Evolutionary conservation across 2,113 vertebrate species (phyloP).

Genomic region (Eidolon helvum): DNA sequence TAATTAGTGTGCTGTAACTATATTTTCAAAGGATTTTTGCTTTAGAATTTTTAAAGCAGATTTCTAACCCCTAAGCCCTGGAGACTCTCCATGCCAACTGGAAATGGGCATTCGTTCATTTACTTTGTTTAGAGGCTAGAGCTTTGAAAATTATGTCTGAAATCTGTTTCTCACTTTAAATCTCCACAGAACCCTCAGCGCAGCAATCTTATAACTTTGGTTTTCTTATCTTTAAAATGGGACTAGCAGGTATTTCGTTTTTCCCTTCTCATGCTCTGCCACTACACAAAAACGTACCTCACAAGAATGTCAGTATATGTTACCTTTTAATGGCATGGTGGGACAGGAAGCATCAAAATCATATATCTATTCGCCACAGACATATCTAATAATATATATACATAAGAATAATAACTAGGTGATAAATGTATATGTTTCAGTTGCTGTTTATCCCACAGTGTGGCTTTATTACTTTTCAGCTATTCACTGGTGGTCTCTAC

Average conservation of each 20-base stretch:
- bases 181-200: not conserved
- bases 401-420: not conserved
- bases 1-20: constrained; percentile 53
- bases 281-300: not conserved
- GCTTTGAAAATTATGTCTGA: constrained; percentile 38
- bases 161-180: not conserved
- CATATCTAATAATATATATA: not conserved
- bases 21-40: constrained; percentile 64
- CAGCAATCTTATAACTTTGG: not conserved
- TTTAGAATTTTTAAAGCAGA: constrained; percentile 45
- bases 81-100: constrained; percentile 24
- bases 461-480: constrained; percentile 6
- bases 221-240: constrained; percentile 31
- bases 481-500: not conserved
- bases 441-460: not conserved
- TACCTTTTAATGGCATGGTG: not conserved
- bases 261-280: not conserved
- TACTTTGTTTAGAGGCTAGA: constrained; percentile 34
- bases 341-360: not conserved
- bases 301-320: not conserved
- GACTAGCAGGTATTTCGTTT: not conserved
- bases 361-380: not conserved
- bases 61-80: constrained; percentile 19
- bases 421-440: not conserved
- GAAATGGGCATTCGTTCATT: constrained; percentile 36